A percentile compares a stretch with the other conserved stretches of the same genome.
Evolutionary conservation across 2,888 invertebrate genomes (phyloP).

Genomic region (Latrodectus hesperus): DNA sequence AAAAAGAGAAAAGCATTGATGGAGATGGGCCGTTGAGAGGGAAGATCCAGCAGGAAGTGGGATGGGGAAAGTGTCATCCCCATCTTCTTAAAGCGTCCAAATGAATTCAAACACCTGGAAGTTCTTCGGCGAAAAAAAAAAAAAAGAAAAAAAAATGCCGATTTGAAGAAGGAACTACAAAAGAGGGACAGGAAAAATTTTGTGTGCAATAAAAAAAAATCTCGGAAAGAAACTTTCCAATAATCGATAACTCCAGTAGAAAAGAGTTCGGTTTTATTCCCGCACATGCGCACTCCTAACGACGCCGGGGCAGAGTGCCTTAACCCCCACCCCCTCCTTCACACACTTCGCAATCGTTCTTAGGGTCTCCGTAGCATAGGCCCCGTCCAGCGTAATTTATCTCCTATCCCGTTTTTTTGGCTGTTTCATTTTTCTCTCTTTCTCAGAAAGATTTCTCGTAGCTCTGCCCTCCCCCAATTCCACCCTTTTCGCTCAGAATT

Average conservation of each 20-base stretch:
- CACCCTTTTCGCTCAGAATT: neutral
- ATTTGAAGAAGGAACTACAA: slow-evolving; percentile 47
- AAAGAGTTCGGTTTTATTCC: slow-evolving; percentile 26
- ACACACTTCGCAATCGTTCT: slow-evolving; percentile 54
- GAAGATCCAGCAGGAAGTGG: neutral
- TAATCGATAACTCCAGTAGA: slow-evolving; percentile 61
- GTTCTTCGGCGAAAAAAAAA: slow-evolving; percentile 30
- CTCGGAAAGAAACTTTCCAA: slow-evolving; percentile 42
- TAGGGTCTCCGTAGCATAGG: slow-evolving; percentile 52
- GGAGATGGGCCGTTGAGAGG: neutral
- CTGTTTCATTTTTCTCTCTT: slow-evolving; percentile 60
- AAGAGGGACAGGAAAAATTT: slow-evolving; percentile 32
- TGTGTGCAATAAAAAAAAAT: slow-evolving; percentile 47
- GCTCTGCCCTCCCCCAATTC: slow-evolving; percentile 35
- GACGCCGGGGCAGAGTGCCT: slow-evolving; percentile 45
- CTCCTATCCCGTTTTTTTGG: slow-evolving; percentile 63
- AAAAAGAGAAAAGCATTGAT: slow-evolving; percentile 15
- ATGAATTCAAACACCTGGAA: slow-evolving; percentile 68
- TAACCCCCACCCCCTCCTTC: slow-evolving; percentile 27
- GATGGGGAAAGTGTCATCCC: slow-evolving; percentile 7
- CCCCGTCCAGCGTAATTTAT: slow-evolving; percentile 65
- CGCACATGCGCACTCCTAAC: slow-evolving; percentile 55
- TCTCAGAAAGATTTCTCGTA: slow-evolving; percentile 61
- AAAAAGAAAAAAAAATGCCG: slow-evolving; percentile 50
- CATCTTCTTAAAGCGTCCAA: slow-evolving; percentile 59